Evolutionary conservation across 2,797 vertebrate species (phyloP).

Genomic region (Phrynocephalus forsythii): DNA sequence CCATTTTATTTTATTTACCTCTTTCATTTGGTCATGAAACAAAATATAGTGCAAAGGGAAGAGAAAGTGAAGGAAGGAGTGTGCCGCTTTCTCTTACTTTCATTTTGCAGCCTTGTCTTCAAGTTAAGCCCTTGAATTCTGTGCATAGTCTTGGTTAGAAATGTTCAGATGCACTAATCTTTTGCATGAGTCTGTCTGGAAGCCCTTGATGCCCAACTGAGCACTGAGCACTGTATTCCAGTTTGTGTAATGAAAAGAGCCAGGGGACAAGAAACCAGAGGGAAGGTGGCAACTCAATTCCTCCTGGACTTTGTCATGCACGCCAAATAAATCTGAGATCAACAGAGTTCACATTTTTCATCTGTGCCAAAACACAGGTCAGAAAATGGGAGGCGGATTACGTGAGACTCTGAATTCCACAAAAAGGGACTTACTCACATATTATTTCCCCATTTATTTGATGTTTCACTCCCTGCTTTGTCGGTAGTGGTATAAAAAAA

Average conservation of each 20-base stretch:
- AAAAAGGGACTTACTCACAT: background rate
- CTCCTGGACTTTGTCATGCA: background rate
- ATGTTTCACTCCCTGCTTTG: no score
- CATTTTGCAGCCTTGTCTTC: background rate
- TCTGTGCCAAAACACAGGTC: no score
- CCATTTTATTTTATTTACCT: slow-evolving; percentile 45
- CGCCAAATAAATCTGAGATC: background rate
- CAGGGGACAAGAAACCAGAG: background rate
- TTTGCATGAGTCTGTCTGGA: background rate
- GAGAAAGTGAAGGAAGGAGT: slow-evolving; percentile 12
- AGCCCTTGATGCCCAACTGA: background rate
- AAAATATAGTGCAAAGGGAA: slow-evolving; percentile 42
- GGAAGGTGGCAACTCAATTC: background rate
- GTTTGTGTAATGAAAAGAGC: background rate
- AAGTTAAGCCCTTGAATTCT: background rate
- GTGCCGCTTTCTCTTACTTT: background rate
- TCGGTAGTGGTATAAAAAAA: background rate
- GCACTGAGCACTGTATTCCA: background rate
- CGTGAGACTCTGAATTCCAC: background rate
- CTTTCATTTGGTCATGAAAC: slow-evolving; percentile 24
- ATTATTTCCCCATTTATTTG: background rate
- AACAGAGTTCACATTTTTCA: background rate
- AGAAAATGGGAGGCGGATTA: background rate
- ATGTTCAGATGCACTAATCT: background rate
- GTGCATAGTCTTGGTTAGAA: background rate